Evolutionary conservation across 2,797 vertebrate species (phyloP).

Genomic region (Coccyzus lansbergi): DNA sequence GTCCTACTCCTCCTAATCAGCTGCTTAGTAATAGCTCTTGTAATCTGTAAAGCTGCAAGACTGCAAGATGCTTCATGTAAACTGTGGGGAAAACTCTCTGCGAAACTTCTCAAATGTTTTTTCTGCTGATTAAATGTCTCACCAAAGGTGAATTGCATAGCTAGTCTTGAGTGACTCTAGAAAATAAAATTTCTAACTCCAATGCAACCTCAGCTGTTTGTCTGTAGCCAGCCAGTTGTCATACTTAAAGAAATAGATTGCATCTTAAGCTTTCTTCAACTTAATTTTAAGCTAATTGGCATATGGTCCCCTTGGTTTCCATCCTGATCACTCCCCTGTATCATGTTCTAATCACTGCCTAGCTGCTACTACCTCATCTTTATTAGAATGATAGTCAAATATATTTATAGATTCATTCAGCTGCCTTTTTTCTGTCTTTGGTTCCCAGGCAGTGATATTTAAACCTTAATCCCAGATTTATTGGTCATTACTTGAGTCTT

Average conservation of each 20-base stretch:
- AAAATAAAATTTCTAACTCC: neutral
- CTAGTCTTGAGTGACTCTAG: neutral
- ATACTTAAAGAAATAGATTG: neutral
- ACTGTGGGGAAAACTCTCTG: neutral
- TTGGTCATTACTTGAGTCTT: slow-evolving; percentile 32
- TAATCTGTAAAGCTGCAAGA: neutral
- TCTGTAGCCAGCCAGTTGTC: neutral
- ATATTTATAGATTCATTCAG: neutral
- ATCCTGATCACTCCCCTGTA: neutral
- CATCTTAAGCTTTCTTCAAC: neutral
- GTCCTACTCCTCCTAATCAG: neutral
- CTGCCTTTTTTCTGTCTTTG: neutral
- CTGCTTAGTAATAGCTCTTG: neutral
- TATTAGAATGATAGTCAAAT: neutral
- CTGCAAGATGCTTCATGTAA: neutral
- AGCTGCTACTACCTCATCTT: neutral
- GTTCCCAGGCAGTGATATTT: slow-evolving; percentile 32
- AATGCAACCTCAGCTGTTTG: neutral
- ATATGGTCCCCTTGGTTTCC: neutral
- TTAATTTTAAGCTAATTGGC: neutral
- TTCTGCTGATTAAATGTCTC: neutral
- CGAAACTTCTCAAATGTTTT: neutral
- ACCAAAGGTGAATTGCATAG: neutral
- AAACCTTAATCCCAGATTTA: slow-evolving; percentile 40
- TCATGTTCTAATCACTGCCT: neutral